A percentile compares a stretch with the other conserved stretches of the same genome.
Conservation (phyloP, 2,113 vertebrate genomes). For the Solenodon paradoxus region DNA sequence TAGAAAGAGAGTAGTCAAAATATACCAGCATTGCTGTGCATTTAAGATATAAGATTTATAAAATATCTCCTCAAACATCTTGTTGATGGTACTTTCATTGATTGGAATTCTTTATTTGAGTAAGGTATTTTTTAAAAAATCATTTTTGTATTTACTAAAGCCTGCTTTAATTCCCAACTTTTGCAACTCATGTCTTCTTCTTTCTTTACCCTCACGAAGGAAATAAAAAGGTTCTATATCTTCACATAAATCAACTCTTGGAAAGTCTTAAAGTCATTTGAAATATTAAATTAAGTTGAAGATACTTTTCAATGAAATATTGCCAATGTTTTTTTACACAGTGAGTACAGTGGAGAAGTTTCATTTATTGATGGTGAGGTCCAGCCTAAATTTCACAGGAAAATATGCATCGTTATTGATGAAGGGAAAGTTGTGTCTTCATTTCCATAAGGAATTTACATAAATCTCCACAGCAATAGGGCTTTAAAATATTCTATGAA, state of each 20-base stretch:
- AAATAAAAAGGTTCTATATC: slow-evolving; percentile 45
- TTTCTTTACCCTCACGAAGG: neutral
- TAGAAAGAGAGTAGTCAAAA: slow-evolving; percentile 50
- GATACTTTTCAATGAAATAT: slow-evolving; percentile 11
- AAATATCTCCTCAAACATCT: neutral
- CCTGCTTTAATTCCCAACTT: slow-evolving; percentile 19
- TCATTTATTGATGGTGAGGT: neutral
- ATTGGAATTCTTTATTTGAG: neutral
- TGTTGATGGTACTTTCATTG: too few relatives aligned
- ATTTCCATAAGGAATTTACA: slow-evolving; percentile 67
- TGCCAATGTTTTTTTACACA: neutral
- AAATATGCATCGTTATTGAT: slow-evolving; percentile 44
- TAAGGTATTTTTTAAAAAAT: slow-evolving; percentile 31
- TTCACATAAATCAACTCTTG: neutral
- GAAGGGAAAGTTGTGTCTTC: slow-evolving; percentile 5
- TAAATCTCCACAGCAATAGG: slow-evolving; percentile 59
- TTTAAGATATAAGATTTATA: neutral
- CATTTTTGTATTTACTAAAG: slow-evolving; percentile 40
- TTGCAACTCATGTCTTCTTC: neutral
- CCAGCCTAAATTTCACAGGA: neutral
- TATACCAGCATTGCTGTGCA: neutral
- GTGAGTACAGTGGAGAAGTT: neutral
- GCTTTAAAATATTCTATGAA: slow-evolving; percentile 64
- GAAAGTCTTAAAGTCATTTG: slow-evolving; percentile 43
- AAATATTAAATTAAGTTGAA: slow-evolving; percentile 47